Conservation (phyloP, 2,113 vertebrate species). For the Prietella phreatophila region DNA sequence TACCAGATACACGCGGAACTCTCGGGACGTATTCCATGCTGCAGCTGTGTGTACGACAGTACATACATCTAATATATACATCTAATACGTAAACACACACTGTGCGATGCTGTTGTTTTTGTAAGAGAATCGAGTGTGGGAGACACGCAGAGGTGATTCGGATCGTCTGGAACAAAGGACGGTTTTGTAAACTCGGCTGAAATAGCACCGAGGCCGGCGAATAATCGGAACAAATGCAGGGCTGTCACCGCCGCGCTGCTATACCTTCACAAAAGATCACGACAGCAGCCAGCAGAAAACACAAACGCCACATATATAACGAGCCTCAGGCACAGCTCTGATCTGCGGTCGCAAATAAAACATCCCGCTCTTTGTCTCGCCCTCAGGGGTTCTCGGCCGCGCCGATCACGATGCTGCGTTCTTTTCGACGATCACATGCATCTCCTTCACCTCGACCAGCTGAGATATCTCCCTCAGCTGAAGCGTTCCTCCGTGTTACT, state of each 20-base stretch:
- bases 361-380: background rate
- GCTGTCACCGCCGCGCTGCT: constrained; percentile 14
- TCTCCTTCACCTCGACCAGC: background rate
- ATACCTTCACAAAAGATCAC: constrained; percentile 45
- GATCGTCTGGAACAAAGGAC: background rate
- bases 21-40: background rate
- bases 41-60: background rate
- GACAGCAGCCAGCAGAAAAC: constrained; percentile 10
- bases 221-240: background rate
- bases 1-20: background rate
- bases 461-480: background rate
- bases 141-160: constrained; percentile 4
- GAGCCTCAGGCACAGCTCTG: background rate
- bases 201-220: constrained; percentile 2
- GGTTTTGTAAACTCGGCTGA: background rate
- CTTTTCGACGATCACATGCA: background rate
- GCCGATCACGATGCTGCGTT: background rate
- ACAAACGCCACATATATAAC: background rate
- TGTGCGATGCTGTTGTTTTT: background rate
- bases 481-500: background rate
- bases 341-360: background rate
- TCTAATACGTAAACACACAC: background rate
- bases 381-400: background rate
- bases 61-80: background rate
- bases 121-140: background rate